Percentiles rank a stretch among this genome's conserved stretches.
Evolutionary conservation across 2,113 vertebrate genomes (phyloP).

Genomic region (Recurvirostra avosetta): DNA sequence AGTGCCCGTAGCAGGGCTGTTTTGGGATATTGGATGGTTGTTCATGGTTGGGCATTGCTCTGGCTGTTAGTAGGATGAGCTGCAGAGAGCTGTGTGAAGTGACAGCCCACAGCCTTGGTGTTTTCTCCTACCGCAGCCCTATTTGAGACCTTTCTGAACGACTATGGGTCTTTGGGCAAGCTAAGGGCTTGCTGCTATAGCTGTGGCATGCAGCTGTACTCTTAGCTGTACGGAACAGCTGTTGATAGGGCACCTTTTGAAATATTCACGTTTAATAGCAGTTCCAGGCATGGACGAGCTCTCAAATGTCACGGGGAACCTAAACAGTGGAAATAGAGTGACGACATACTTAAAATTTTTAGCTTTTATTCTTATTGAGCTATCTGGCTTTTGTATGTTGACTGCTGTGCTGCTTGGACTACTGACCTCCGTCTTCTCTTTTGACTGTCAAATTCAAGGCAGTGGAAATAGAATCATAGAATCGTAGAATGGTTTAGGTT

Average conservation of each 20-base stretch:
- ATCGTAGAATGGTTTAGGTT: no score
- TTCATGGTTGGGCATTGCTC: rapidly evolving
- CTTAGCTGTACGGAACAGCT: not conserved
- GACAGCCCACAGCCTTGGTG: not conserved
- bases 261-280: not conserved
- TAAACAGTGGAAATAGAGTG: not conserved
- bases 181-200: not conserved
- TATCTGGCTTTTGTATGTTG: not conserved
- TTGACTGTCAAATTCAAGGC: not conserved
- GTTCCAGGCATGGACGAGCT: not conserved
- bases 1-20: not conserved
- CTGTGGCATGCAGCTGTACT: not conserved
- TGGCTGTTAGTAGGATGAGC: not conserved
- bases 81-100: not conserved
- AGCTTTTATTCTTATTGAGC: not conserved
- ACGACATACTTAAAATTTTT: not conserved
- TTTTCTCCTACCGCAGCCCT: not conserved
- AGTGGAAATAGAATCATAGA: not conserved
- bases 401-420: not conserved
- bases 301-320: not conserved
- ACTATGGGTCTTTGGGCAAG: not conserved
- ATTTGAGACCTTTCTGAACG: not conserved
- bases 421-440: not conserved
- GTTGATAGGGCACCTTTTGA: not conserved
- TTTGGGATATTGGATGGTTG: not conserved